These are phyloP conservation scores for Eunapius fragilis DNA, from an alignment of 37 sponge, comb jelly and placozoan species.

Conservation along the genomic window DNA sequence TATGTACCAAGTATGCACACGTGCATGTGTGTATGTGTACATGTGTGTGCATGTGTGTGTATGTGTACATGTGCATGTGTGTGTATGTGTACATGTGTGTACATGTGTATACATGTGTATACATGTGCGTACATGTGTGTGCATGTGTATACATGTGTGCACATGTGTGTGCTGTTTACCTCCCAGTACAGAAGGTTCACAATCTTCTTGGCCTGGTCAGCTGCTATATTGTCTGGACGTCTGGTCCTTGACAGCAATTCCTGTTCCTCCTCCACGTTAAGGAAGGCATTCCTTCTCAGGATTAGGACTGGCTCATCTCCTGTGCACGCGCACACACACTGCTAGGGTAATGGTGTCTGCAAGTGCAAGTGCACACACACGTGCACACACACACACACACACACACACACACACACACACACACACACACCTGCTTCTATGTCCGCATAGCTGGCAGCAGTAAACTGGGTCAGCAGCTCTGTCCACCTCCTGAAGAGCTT, in stretches of 20 bases:
- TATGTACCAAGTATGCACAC: neutral
- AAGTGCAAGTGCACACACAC: neutral
- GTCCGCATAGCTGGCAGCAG: slow-evolving; percentile 46
- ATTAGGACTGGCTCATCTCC: slow-evolving; percentile 77
- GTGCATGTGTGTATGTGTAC: slow-evolving; percentile 13
- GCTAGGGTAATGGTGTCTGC: neutral
- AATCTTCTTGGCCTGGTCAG: slow-evolving; percentile 19
- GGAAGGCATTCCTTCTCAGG: slow-evolving; percentile 65
- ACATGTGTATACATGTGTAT: neutral
- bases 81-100: slow-evolving; percentile 12
- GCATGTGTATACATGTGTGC: no score
- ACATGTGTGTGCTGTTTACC: slow-evolving; percentile 11
- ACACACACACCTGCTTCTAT: slow-evolving; percentile 42
- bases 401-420: no score
- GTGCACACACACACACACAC: no score
- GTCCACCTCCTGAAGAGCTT: slow-evolving; percentile 82
- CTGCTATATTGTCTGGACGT: no score
- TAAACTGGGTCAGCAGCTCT: slow-evolving; percentile 76
- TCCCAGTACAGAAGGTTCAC: slow-evolving; percentile 76
- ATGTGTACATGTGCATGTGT: slow-evolving; percentile 4
- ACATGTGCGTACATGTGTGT: no score
- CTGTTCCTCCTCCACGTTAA: slow-evolving; percentile 67
- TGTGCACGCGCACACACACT: neutral
- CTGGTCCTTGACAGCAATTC: slow-evolving; percentile 23
- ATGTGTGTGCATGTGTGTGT: slow-evolving; percentile 9